These are phyloP conservation scores for Sapajus apella DNA, from an alignment of 2,113 vertebrate genomes.

Conservation along the genomic window DNA sequence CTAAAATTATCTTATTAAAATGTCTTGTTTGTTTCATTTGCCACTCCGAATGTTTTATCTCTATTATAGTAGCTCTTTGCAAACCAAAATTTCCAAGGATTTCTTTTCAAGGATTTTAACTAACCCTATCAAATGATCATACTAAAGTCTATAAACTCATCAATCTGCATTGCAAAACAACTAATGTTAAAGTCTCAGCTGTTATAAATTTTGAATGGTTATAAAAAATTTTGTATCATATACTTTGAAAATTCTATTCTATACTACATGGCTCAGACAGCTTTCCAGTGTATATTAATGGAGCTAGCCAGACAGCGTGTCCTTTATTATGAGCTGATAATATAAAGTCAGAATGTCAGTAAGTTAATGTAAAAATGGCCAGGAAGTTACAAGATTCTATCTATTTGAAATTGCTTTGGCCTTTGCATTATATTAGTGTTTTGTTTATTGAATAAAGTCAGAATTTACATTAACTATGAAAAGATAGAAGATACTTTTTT, in stretches of 20 bases:
- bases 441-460: background rate
- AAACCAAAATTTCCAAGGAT: background rate
- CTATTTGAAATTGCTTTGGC: conserved; percentile 13
- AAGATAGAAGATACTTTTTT: background rate
- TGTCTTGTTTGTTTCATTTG: background rate
- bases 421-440: background rate
- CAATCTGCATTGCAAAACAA: background rate
- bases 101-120: background rate
- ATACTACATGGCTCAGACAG: background rate
- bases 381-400: conserved; percentile 11
- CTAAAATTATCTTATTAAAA: background rate
- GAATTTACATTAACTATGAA: background rate
- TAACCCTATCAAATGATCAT: background rate
- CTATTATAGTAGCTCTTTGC: background rate
- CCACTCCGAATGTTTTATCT: background rate
- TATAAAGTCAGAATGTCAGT: background rate
- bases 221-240: background rate
- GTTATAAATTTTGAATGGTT: background rate
- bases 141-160: background rate
- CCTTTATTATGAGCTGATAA: background rate
- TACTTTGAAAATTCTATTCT: background rate
- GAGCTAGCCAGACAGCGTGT: no score
- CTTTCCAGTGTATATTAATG: background rate
- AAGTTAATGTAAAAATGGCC: background rate
- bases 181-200: background rate